phyloP scores from a whole-genome alignment of 2,113 vertebrate species.

The Periophthalmodon schlosseri region DNA sequence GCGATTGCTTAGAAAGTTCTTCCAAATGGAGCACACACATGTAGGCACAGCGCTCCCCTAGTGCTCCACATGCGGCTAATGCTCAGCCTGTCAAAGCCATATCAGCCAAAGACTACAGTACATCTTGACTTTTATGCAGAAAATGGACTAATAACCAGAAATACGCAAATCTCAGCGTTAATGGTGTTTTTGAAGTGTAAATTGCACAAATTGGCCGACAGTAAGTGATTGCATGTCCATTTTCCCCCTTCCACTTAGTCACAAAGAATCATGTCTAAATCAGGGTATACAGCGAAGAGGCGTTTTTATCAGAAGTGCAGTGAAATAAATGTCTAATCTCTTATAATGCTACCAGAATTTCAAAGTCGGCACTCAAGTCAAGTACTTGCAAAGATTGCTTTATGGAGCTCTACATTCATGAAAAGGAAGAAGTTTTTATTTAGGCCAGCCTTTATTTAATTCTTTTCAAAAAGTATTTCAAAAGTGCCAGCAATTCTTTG shows the following conservation, averaged over 20 bases:
- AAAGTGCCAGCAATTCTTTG: too few relatives aligned
- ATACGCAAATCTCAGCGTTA: constrained; percentile 4
- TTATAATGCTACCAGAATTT: not conserved
- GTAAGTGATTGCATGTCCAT: not conserved
- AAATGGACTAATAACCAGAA: constrained; percentile 1
- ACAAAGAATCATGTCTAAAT: constrained; percentile 3
- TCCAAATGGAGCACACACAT: constrained; percentile 14
- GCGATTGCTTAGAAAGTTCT: constrained; percentile 34
- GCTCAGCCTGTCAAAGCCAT: constrained; percentile 21
- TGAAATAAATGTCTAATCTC: constrained; percentile 15
- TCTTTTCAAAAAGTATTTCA: not conserved
- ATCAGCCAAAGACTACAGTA: not conserved
- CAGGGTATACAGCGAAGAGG: not conserved
- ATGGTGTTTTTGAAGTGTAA: not conserved
- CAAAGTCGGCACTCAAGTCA: not conserved
- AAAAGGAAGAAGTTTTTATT: not conserved
- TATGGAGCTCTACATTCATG: not conserved
- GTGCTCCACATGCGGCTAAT: not conserved
- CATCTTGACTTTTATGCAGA: not conserved
- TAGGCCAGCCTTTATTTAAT: not conserved
- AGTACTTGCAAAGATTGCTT: not conserved
- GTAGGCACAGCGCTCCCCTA: constrained; percentile 15
- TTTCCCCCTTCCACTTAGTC: not conserved
- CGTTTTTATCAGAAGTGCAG: constrained; percentile 5
- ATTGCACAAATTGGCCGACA: not conserved